Evolutionary conservation across 2,888 invertebrate genomes (phyloP), one percentile per base, ranked within the genome.

Genomic region (Heterodera filipjevi): DNA sequence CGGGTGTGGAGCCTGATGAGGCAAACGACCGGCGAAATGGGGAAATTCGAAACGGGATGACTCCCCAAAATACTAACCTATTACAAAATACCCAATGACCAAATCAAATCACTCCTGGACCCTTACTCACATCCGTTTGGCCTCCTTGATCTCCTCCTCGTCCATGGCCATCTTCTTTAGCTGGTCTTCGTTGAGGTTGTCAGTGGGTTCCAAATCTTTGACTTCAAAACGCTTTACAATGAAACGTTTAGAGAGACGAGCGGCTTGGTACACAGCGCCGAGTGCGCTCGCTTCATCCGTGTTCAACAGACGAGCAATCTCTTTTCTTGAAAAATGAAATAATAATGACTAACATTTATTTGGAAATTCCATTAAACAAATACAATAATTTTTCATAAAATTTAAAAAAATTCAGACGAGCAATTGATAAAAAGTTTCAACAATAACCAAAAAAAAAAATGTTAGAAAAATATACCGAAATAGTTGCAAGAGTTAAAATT

Each of bases 221-320:
- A 96, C 94, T 77, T 76, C 94, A 92, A 90, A 99, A 94, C 84
- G 93, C 87, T 96, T 95, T 3, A 99, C 99, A 90, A 96, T 96
- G 90, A 98, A 99, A 2, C 98, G 98, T 46, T 95, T 94, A 70
- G 96, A 95, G 16, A 98, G 92, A 89, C 94, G 94, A 27, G 96
- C 96, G 16, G 95, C 95, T 92, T 96, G 96, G 90, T 99, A 99
- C 0, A 95, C 96, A 59, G 97, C 98, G 0, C 98, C 90, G 83
- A 90, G 84, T 0, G 95, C 94, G 8, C 96, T 95, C 0, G 99
- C 96, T 91, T 99, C 99, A 89, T 99, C 99, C 0, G 97, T 95
- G 90, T 99, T 99, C 77, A 99, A 92, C 89, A 94, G 95, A 89
- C 95, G 95, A n/a, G 94, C 93, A 66, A 94, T 89, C 87, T 95